Evolutionary conservation across 37 sponge, comb jelly and placozoan genomes (phyloP), one percentile per base, ranked within the genome.

Genomic region (Diacarnus erythraeanus): DNA sequence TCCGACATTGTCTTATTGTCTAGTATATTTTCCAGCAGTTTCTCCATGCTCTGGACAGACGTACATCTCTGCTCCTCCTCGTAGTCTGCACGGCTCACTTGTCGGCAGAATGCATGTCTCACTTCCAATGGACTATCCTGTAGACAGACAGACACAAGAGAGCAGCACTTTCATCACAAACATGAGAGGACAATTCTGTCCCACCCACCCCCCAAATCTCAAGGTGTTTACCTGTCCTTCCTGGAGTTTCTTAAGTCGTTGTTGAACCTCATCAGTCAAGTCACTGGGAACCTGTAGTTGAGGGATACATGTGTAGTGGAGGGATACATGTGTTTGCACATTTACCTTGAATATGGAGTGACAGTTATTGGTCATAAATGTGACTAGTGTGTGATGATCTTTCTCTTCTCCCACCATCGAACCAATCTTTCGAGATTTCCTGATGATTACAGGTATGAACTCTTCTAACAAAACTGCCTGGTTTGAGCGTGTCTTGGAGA

Each of bases 281-380:
- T 90, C 83, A 0, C 80, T 77, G 21, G 81, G 90, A 25, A 84
- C 66, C 81, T 89, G 59, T 12, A 67, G 40, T n/a, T 35, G 21
- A 61, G 9, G 64, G 5, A 23, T 25, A 61, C 8, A 20, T 61
- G 29, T 89, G 59, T 12, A 67, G 40, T n/a, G 47, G 21, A 61
- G 9, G 64, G 5, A 23, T 25, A 61, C 8, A 20, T 61, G 29
- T 30, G 22, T 18, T 4, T 35, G 22, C 5, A 69, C 3, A 25
- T 30, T 18, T n/a, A 84, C 82, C 81, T 72, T 76, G 58, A 90
- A 90, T 21, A 90, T 81, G 29, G 69, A 36, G 8, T 76, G 74
- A 59, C 85, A 82, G 76, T 90, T 40, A 12, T 85, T 76, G 37
- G 76, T 57, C 86, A 90, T 81, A 79, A 83, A 88, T 23, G 40